Conservation (phyloP, 2,113 vertebrate species). For the Urocitellus parryii region DNA sequence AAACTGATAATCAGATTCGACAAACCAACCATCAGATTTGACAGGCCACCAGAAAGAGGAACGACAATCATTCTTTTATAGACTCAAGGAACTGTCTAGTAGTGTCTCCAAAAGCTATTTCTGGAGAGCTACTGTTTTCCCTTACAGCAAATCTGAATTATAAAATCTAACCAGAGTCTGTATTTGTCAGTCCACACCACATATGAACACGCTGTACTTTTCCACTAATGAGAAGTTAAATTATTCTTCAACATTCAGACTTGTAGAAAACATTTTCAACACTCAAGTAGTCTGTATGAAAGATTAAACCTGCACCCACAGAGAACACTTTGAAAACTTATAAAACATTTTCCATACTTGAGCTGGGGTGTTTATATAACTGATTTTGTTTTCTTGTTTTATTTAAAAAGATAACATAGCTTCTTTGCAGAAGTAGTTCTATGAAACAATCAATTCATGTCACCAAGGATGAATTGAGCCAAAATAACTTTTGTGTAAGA, state of each 20-base stretch:
- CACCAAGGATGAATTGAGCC: neutral
- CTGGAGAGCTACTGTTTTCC: neutral
- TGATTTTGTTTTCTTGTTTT: neutral
- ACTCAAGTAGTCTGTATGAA: neutral
- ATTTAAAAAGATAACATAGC: constrained; percentile 21
- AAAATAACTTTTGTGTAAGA: constrained; percentile 36
- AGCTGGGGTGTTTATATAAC: neutral
- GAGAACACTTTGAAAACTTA: neutral
- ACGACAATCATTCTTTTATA: neutral
- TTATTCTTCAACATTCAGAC: neutral
- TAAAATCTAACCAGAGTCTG: neutral
- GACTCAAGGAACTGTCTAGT: neutral
- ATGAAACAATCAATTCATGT: neutral
- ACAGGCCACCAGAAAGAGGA: neutral
- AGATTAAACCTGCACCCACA: neutral
- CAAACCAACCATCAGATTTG: neutral
- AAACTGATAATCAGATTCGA: neutral
- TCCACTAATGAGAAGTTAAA: neutral
- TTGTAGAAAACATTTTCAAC: neutral
- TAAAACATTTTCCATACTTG: neutral
- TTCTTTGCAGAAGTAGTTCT: constrained; percentile 7
- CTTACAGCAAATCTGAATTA: neutral
- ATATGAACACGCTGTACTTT: neutral
- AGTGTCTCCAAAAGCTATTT: neutral
- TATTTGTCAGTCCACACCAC: neutral